Conservation (phyloP, 2,113 vertebrate genomes). For the Meles meles region DNA sequence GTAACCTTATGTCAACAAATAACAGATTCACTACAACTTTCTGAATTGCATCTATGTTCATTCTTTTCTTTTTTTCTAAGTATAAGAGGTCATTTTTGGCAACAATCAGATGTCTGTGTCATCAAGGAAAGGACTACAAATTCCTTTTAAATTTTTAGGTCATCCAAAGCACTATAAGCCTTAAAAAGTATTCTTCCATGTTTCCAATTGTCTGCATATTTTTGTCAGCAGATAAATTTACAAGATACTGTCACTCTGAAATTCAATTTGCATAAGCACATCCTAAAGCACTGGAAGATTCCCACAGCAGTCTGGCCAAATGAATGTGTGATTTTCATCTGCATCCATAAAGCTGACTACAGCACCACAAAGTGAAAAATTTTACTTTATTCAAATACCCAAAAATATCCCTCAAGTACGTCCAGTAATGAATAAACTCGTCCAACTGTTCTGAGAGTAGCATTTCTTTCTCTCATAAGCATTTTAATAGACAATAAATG, state of each 20-base stretch:
- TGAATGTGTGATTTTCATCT: not conserved
- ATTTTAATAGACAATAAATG: not conserved
- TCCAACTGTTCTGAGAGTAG: not conserved
- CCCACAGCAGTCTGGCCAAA: not conserved
- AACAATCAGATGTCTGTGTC: constrained; percentile 6
- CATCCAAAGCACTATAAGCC: constrained; percentile 13
- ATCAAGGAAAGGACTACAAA: constrained; percentile 35
- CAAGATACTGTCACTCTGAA: not conserved
- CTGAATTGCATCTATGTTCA: not conserved
- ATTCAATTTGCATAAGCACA: constrained; percentile 27
- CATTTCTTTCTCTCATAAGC: not conserved
- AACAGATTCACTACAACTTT: not conserved
- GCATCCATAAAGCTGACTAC: not conserved
- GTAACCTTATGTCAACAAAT: not conserved
- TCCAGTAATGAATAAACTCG: not conserved
- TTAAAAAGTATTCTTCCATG: not conserved
- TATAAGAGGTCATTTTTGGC: not conserved
- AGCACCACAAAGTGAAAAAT: too few relatives aligned
- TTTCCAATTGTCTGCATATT: not conserved
- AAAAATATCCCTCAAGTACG: constrained; percentile 76
- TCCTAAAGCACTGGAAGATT: not conserved
- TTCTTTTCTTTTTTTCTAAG: constrained; percentile 8
- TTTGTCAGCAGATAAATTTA: constrained; percentile 46
- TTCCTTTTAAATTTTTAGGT: not conserved
- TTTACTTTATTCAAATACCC: not conserved